Evolutionary conservation across 2,888 invertebrate species (phyloP).

Genomic region (Melanostoma scalare): DNA sequence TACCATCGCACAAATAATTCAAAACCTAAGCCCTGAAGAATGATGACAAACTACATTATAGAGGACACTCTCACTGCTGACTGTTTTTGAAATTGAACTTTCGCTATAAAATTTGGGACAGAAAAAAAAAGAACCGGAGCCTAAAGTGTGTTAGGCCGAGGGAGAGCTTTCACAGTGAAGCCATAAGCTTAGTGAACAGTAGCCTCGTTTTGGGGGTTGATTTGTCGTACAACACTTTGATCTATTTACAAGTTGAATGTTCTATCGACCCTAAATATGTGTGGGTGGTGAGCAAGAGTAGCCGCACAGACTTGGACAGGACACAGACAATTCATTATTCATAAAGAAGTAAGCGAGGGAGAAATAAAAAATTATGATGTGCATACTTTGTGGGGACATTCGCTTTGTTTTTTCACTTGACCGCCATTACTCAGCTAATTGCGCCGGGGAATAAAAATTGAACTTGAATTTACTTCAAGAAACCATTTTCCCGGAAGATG

Average conservation of each 20-base stretch:
- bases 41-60: no score
- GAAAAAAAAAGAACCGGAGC: not conserved
- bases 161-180: conserved; percentile 45
- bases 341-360: conserved; percentile 7
- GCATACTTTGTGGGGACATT: conserved; percentile 1
- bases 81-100: conserved; percentile 48
- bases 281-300: conserved; percentile 25
- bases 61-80: not conserved
- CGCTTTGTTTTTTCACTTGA: conserved; percentile 30
- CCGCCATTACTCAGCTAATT: conserved; percentile 59
- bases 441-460: conserved; percentile 1
- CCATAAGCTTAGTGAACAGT: conserved; percentile 43
- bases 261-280: conserved; percentile 19
- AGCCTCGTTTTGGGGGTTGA: conserved; percentile 51
- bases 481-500: not conserved
- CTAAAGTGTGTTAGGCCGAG: conserved; percentile 11
- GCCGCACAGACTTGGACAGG: no score
- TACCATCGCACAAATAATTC: not conserved
- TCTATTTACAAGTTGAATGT: conserved; percentile 56
- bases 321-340: conserved; percentile 24
- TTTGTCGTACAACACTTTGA: conserved; percentile 24
- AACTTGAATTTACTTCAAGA: not conserved
- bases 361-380: not conserved
- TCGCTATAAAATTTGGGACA: conserved; percentile 47
- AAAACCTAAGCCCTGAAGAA: no score